These are phyloP conservation scores for Diglossa cyanea DNA, from an alignment of 2,797 vertebrate genomes.

Conservation along the genomic window DNA sequence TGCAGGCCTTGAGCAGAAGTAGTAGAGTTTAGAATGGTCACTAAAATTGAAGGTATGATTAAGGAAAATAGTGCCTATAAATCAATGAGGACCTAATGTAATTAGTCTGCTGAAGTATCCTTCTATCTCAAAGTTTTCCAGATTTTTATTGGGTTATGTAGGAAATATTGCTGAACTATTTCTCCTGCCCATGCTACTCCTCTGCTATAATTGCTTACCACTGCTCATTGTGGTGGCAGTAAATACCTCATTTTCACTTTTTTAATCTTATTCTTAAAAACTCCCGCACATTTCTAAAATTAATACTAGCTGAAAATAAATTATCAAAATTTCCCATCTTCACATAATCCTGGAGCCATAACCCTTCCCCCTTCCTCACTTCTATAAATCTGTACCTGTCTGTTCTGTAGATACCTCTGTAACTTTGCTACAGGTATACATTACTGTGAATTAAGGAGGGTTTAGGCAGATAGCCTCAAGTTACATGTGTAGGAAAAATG, in stretches of 20 bases:
- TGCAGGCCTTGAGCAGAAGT: not conserved
- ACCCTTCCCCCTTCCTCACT: not conserved
- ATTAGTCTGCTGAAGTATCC: not conserved
- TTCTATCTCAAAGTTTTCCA: not conserved
- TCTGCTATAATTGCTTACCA: not conserved
- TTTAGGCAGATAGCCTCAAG: not conserved
- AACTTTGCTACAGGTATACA: not conserved
- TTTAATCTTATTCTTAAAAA: not conserved
- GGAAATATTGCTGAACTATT: not conserved
- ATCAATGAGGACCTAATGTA: not conserved
- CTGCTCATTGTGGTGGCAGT: not conserved
- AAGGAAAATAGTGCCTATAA: not conserved
- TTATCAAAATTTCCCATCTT: not conserved
- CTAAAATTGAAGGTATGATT: not conserved
- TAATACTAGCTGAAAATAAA: not conserved
- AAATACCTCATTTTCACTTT: not conserved
- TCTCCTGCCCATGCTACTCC: not conserved
- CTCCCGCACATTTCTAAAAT: not conserved
- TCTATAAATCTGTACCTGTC: not conserved
- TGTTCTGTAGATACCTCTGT: not conserved
- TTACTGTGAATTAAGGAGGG: not conserved
- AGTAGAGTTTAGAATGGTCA: not conserved
- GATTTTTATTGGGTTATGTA: not conserved
- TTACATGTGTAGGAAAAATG: not conserved
- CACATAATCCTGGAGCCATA: not conserved